Percentiles rank a stretch among this genome's conserved stretches.
phyloP scores from a whole-genome alignment of 2,797 vertebrate species.

The Brotogeris chrysoptera region DNA sequence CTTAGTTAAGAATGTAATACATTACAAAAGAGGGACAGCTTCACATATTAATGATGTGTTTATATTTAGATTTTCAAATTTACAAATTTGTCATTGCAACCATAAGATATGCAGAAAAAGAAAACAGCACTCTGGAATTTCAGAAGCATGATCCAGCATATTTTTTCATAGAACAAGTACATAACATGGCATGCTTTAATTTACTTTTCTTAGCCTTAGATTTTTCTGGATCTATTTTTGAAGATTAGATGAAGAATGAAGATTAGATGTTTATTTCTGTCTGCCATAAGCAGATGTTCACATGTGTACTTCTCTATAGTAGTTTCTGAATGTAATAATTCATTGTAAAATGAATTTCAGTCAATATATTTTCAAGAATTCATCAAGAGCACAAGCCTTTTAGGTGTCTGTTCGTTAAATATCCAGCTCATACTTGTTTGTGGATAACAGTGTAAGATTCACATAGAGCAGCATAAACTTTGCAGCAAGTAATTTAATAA shows the following conservation, averaged over 20 bases:
- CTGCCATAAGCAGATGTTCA: not conserved
- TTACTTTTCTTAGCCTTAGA: not conserved
- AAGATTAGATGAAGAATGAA: too few relatives aligned
- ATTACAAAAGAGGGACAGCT: not conserved
- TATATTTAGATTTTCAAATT: not conserved
- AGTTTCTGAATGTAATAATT: not conserved
- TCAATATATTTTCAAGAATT: not conserved
- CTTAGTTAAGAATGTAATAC: not conserved
- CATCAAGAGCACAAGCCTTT: not conserved
- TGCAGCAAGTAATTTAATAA: not conserved
- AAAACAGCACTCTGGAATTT: not conserved
- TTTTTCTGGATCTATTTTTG: not conserved
- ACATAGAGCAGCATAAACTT: not conserved
- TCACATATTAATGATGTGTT: not conserved
- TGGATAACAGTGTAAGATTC: not conserved
- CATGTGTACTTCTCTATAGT: not conserved
- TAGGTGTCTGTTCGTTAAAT: not conserved
- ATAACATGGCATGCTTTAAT: not conserved
- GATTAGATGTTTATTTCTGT: not conserved
- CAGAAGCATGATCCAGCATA: not conserved
- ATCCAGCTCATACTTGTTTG: not conserved
- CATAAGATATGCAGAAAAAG: not conserved
- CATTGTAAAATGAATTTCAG: not conserved
- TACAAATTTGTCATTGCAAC: not conserved
- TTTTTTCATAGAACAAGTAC: not conserved